These are phyloP conservation scores for Eutrigla gurnardus DNA, from an alignment of 2,797 vertebrate genomes.

Conservation along the genomic window DNA sequence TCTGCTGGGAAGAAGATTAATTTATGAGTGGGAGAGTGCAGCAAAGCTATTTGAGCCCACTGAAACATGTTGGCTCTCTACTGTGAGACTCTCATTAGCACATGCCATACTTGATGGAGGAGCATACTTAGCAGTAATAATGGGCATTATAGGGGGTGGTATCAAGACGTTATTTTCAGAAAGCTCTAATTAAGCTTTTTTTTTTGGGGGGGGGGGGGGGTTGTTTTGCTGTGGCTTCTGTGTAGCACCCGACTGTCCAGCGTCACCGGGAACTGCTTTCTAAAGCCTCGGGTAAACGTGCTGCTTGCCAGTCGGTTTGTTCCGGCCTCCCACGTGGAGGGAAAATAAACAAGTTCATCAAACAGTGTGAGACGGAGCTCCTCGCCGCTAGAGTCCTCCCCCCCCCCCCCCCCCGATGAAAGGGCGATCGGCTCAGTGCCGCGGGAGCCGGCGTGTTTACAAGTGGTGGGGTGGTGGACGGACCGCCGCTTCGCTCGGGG, in stretches of 20 bases:
- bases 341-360: conserved; percentile 78
- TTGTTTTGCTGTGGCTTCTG: conserved; percentile 47
- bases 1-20: conserved; percentile 76
- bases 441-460: conserved; percentile 74
- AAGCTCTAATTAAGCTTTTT: conserved; percentile 77
- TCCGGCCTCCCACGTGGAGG: conserved; percentile 52
- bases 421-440: conserved; percentile 69
- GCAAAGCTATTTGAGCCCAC: conserved; percentile 76
- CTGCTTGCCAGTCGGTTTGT: conserved; percentile 67
- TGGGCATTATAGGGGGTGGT: conserved; percentile 79
- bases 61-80: conserved; percentile 75
- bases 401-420: conserved; percentile 61
- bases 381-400: conserved; percentile 53
- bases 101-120: conserved; percentile 83
- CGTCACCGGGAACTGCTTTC: conserved; percentile 54
- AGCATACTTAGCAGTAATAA: conserved; percentile 83
- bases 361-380: conserved; percentile 64
- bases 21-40: conserved; percentile 74
- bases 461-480: conserved; percentile 60
- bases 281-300: conserved; percentile 62
- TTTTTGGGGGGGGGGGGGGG: too few relatives aligned
- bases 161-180: conserved; percentile 78
- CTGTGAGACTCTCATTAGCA: conserved; percentile 80
- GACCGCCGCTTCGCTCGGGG: conserved; percentile 50
- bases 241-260: conserved; percentile 48